These are phyloP conservation scores for Speoplatyrhinus poulsoni DNA, from an alignment of 2,113 vertebrate genomes.

Conservation along the genomic window DNA sequence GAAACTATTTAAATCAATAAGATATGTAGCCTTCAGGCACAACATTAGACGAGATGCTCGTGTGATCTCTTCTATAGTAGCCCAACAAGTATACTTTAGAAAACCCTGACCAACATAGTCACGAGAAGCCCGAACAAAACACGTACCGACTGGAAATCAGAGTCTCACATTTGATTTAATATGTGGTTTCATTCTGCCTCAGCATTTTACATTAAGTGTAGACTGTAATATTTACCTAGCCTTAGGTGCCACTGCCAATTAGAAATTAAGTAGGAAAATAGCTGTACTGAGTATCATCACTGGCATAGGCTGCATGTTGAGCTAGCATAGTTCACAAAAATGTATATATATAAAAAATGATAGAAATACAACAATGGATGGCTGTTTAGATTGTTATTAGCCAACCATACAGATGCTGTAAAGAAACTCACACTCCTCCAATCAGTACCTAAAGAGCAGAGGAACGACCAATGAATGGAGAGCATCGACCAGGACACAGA, in stretches of 20 bases:
- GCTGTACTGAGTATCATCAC: no score
- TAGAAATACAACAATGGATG: neutral
- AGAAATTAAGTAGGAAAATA: no score
- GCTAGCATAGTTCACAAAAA: no score
- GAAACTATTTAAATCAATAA: neutral
- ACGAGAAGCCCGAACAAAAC: no score
- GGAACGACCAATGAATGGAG: neutral
- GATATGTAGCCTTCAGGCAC: constrained; percentile 1
- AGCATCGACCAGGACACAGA: neutral
- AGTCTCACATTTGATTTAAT: no score
- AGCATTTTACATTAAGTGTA: neutral
- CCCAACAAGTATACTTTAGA: neutral
- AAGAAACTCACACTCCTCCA: neutral
- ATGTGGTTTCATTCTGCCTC: no score
- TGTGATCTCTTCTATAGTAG: no score
- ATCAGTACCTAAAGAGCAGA: neutral
- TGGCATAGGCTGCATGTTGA: neutral
- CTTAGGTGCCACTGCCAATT: no score
- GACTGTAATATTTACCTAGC: neutral
- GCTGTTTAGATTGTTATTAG: neutral
- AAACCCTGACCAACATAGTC: neutral
- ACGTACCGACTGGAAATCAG: no score
- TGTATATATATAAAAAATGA: neutral
- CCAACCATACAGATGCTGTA: neutral
- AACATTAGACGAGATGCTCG: neutral